Percentiles rank a stretch among this genome's conserved stretches.
Evolutionary conservation across 2,888 invertebrate genomes (phyloP).

Genomic region (Hipparchia semele): DNA sequence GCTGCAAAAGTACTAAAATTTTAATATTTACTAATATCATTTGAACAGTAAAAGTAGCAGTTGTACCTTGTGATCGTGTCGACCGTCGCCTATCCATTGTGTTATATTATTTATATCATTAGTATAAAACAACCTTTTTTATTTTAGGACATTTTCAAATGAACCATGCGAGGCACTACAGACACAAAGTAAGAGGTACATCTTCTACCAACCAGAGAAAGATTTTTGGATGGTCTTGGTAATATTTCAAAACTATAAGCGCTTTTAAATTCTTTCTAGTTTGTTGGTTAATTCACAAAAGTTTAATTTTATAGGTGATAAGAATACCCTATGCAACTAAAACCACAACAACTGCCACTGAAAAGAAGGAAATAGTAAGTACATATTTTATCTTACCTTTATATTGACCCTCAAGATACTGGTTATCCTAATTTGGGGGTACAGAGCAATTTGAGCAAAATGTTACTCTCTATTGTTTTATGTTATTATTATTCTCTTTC

Average conservation of each 20-base stretch:
- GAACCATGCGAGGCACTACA: conserved; percentile 93
- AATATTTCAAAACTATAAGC: conserved; percentile 17
- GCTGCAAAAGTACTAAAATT: not conserved
- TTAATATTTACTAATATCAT: not conserved
- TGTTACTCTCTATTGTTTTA: too few species aligned
- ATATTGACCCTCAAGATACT: too few species aligned
- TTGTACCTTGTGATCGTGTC: too few species aligned
- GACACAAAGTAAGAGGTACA: conserved; percentile 94
- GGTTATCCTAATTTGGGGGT: too few species aligned
- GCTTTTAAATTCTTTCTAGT: not conserved
- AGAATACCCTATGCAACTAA: conserved; percentile 89
- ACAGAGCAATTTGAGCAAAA: too few species aligned
- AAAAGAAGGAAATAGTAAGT: conserved; percentile 92
- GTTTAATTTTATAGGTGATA: conserved; percentile 83
- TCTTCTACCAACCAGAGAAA: conserved; percentile 94
- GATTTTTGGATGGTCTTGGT: conserved; percentile 97
- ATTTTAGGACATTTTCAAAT: conserved; percentile 90
- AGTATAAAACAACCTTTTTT: not conserved
- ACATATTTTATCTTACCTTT: not conserved
- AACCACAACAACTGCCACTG: conserved; percentile 87
- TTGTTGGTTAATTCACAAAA: not conserved
- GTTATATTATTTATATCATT: too few species aligned
- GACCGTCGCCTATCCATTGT: too few species aligned
- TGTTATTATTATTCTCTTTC: too few species aligned
- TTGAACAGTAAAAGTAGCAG: not conserved